A percentile compares a stretch with the other conserved stretches of the same genome.
These are phyloP conservation scores for Atta texana DNA, from an alignment of 1,140 invertebrate species.

Conservation along the genomic window DNA sequence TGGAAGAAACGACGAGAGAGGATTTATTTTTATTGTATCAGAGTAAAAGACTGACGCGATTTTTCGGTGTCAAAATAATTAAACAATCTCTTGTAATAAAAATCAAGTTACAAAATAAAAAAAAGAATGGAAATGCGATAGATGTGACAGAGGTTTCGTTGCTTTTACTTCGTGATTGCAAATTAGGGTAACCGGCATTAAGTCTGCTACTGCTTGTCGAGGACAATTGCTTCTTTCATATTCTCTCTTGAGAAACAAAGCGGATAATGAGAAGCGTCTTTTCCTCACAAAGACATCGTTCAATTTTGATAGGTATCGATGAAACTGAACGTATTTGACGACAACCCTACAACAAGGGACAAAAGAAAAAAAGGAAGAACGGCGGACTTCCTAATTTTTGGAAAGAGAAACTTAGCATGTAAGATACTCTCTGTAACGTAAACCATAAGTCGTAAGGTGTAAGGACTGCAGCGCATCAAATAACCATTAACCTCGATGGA, in stretches of 20 bases:
- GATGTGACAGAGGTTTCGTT: slow-evolving; percentile 42
- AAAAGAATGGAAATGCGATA: slow-evolving; percentile 8
- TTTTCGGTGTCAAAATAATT: slow-evolving; percentile 52
- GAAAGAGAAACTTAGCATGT: slow-evolving; percentile 57
- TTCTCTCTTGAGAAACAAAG: slow-evolving; percentile 16
- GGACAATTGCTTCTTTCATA: slow-evolving; percentile 52
- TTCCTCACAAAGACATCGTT: slow-evolving; percentile 27
- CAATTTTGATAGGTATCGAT: slow-evolving; percentile 48
- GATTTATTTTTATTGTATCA: slow-evolving; percentile 72
- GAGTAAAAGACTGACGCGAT: slow-evolving; percentile 71
- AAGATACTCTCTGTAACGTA: slow-evolving; percentile 71
- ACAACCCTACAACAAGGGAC: not conserved
- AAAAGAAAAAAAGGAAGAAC: slow-evolving; percentile 12
- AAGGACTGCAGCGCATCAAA: slow-evolving; percentile 66
- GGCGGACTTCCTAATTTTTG: slow-evolving; percentile 52
- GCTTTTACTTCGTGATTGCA: slow-evolving; percentile 61
- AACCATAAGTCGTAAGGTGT: slow-evolving; percentile 60
- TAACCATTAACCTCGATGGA: slow-evolving; percentile 56
- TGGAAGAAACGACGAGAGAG: slow-evolving; percentile 61
- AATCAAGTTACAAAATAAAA: slow-evolving; percentile 43
- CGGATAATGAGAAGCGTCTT: slow-evolving; percentile 29
- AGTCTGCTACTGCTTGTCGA: slow-evolving; percentile 22
- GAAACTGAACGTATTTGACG: slow-evolving; percentile 19
- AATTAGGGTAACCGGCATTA: slow-evolving; percentile 50
- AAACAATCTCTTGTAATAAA: slow-evolving; percentile 31